These are phyloP conservation scores for Clarias pachynema DNA, from an alignment of 2,797 vertebrate species.

Conservation along the genomic window DNA sequence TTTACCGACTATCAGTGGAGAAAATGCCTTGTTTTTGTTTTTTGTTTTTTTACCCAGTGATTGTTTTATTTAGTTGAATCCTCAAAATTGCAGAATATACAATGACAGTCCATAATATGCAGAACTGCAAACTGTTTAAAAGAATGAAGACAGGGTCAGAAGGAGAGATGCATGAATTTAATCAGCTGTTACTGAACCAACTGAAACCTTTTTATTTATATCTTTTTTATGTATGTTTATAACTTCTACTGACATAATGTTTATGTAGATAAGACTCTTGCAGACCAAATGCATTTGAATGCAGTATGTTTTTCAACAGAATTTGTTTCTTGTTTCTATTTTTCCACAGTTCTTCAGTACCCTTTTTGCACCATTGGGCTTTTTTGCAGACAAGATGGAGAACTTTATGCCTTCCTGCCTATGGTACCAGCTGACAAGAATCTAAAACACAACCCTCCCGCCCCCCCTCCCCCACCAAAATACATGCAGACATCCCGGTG, in stretches of 20 bases:
- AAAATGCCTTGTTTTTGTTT: neutral
- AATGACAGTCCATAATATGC: neutral
- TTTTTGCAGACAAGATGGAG: constrained; percentile 82
- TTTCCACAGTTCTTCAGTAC: constrained; percentile 83
- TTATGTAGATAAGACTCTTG: neutral
- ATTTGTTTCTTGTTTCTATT: constrained; percentile 10
- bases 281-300: neutral
- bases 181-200: neutral
- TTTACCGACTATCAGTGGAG: no score
- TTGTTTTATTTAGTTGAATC: neutral
- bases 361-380: constrained; percentile 82
- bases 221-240: neutral
- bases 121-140: neutral
- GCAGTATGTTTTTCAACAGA: neutral
- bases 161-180: neutral
- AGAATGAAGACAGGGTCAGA: neutral
- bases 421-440: constrained; percentile 80
- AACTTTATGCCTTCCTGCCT: constrained; percentile 83
- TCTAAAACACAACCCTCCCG: constrained; percentile 65
- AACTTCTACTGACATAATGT: neutral
- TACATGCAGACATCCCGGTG: constrained; percentile 47
- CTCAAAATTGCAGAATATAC: neutral
- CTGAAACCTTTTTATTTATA: neutral
- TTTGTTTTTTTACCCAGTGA: neutral
- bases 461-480: constrained; percentile 10